A percentile compares a stretch with the other conserved stretches of the same genome.
Conservation (phyloP, 64 coral and sea anemone species). For the Actinia equina region DNA sequence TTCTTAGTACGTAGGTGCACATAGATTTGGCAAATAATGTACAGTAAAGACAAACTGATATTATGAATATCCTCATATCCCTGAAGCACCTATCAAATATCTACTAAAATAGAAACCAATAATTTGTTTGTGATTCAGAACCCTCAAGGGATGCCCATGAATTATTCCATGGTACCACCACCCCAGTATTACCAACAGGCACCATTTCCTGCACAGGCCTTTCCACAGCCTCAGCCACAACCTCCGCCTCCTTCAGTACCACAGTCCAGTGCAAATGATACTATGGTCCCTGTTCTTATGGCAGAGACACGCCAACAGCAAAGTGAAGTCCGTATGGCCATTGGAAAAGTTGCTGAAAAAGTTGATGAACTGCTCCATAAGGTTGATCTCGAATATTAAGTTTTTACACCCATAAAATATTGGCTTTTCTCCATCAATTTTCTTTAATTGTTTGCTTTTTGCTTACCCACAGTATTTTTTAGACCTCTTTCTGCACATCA, state of each 20-base stretch:
- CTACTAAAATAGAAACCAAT: neutral
- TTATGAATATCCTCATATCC: no score
- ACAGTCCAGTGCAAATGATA: slow-evolving; percentile 69
- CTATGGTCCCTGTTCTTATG: slow-evolving; percentile 96
- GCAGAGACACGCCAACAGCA: slow-evolving; percentile 97
- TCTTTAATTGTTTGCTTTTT: no score
- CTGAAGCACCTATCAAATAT: no score
- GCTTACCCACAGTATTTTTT: no score
- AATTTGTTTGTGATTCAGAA: neutral
- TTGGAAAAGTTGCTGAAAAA: slow-evolving; percentile 89
- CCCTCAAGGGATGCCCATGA: slow-evolving; percentile 23
- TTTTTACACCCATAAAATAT: neutral
- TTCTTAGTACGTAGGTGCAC: no score
- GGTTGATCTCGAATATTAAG: slow-evolving; percentile 23
- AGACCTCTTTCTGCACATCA: no score
- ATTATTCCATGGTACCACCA: slow-evolving; percentile 67
- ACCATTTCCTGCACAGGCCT: slow-evolving; percentile 45
- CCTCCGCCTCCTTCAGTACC: slow-evolving; percentile 56
- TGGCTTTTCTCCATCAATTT: no score
- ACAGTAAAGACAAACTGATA: no score
- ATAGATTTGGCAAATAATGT: no score
- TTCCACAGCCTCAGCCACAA: slow-evolving; percentile 64
- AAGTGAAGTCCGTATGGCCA: slow-evolving; percentile 83
- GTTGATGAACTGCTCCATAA: slow-evolving; percentile 82
- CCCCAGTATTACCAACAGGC: slow-evolving; percentile 24